A percentile compares a stretch with the other conserved stretches of the same genome.
phyloP scores from a whole-genome alignment of 2,797 vertebrate species.

The Helostoma temminkii region DNA sequence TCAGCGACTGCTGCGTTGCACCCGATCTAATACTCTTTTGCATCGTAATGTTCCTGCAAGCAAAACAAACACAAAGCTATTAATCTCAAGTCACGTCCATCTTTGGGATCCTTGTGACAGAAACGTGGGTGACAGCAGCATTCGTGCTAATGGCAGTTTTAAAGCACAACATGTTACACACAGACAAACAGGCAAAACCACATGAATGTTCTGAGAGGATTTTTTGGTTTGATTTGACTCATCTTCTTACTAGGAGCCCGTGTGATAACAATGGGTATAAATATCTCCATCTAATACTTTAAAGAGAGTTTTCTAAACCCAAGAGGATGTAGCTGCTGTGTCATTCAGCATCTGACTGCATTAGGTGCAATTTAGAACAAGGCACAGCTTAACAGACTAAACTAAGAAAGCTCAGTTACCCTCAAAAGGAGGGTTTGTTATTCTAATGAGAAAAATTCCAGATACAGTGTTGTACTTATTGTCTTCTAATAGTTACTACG shows the following conservation, averaged over 20 bases:
- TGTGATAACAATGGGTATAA: background rate
- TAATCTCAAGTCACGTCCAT: slow-evolving; percentile 36
- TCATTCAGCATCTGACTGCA: background rate
- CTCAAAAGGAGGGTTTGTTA: background rate
- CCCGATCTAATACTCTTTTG: slow-evolving; percentile 15
- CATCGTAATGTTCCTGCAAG: slow-evolving; percentile 42
- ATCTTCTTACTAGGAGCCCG: slow-evolving; percentile 3
- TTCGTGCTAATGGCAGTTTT: background rate
- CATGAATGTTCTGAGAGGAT: background rate
- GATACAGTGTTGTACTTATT: background rate
- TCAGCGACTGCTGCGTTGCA: background rate
- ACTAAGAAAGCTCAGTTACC: background rate
- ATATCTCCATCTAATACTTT: background rate
- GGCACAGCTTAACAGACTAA: background rate
- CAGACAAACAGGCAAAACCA: background rate
- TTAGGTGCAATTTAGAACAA: background rate
- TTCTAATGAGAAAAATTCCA: background rate
- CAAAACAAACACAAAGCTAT: slow-evolving; percentile 31
- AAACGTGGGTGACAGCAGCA: slow-evolving; percentile 14
- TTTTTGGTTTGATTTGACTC: background rate
- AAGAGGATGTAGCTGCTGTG: background rate
- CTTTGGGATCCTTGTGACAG: slow-evolving; percentile 12
- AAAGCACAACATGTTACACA: background rate
- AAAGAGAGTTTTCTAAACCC: background rate
- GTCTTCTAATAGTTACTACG: background rate